Conservation (phyloP, 2,888 invertebrate genomes). For the Melieria omissa region DNA sequence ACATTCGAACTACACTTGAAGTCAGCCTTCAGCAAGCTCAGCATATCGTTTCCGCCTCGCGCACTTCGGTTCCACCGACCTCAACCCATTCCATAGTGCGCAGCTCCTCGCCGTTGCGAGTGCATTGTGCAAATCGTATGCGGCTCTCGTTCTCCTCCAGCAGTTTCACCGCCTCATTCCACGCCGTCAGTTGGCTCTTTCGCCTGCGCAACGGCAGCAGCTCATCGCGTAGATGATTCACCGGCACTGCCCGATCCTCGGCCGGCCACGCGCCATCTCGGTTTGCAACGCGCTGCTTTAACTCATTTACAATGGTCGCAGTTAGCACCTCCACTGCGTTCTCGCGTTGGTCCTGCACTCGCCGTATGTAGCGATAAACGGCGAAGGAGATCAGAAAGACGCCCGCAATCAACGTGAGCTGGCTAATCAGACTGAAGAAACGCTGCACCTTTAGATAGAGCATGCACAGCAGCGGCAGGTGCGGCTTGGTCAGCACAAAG, state of each 20-base stretch:
- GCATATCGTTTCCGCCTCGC: too few relatives aligned
- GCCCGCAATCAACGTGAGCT: conserved; percentile 63
- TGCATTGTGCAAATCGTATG: conserved; percentile 84
- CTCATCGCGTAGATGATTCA: conserved; percentile 91
- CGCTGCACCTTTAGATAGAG: conserved; percentile 57
- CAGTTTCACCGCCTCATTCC: conserved; percentile 87
- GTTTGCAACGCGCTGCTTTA: conserved; percentile 68
- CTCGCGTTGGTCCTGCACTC: conserved; percentile 51
- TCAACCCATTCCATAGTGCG: conserved; percentile 90
- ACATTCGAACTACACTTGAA: too few relatives aligned
- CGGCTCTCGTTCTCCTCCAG: conserved; percentile 84
- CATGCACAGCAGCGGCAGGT: conserved; percentile 58
- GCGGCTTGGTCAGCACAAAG: conserved; percentile 59
- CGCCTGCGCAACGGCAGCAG: conserved; percentile 85
- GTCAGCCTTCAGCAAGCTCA: too few relatives aligned
- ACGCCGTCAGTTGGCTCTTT: conserved; percentile 74
- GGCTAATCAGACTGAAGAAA: conserved; percentile 66
- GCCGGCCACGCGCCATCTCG: conserved; percentile 46
- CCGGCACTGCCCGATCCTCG: conserved; percentile 71
- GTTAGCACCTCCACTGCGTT: conserved; percentile 53
- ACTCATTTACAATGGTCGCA: conserved; percentile 61
- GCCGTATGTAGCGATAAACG: conserved; percentile 38
- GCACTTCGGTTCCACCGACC: too few relatives aligned
- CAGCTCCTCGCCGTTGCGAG: conserved; percentile 90
- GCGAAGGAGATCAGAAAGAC: conserved; percentile 61